Evolutionary conservation across 1,140 invertebrate species (phyloP), one percentile per base, ranked within the genome.

Genomic region (Leptinotarsa lineolata): DNA sequence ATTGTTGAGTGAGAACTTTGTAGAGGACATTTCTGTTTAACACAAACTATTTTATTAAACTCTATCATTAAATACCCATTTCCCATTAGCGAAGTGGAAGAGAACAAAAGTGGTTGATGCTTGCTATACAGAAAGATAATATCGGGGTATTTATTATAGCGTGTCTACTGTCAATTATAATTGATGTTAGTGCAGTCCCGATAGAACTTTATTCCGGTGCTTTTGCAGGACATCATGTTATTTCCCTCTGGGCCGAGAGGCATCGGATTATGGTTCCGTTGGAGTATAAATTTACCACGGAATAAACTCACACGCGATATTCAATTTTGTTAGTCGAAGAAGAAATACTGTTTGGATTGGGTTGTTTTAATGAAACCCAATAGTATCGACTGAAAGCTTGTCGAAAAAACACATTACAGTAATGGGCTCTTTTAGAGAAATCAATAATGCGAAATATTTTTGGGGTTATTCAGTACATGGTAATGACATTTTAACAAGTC

Each of bases 211-310:
- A 76, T 76, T 78, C 75, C 75, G 66, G 76, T 72, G 72, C 59
- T 76, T 72, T 69, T 73, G 72, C 75, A 78, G 77, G 77, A 78
- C 77, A 76, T 78, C 74, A 76, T 74, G 77, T 76, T 78, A 78
- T 78, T 78, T 78, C 77, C 76, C 76, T 70, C 45, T 44, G 74
- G 76, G 68, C 70, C 58, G 5, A n/a, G 20, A n/a, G 39, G 30
- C 30, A 30, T 67, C 65, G 69, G 58, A 68, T 69, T 58, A 70
- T 65, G 46, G 20, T 65, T 71, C 61, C 72, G 73, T 72, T 74
- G 73, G 67, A 74, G 69, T 71, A 68, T 72, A 74, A 74, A 74
- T 74, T 69, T 60, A 63, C 68, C 72, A 58, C 48, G 72, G 54
- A 73, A 63, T 15, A 30, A 69, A 68, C 22, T 73, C 69, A 69